Base-by-base conservation (phyloP, 1,140 invertebrate genomes). In the Hesperophylax magnus region DNA sequence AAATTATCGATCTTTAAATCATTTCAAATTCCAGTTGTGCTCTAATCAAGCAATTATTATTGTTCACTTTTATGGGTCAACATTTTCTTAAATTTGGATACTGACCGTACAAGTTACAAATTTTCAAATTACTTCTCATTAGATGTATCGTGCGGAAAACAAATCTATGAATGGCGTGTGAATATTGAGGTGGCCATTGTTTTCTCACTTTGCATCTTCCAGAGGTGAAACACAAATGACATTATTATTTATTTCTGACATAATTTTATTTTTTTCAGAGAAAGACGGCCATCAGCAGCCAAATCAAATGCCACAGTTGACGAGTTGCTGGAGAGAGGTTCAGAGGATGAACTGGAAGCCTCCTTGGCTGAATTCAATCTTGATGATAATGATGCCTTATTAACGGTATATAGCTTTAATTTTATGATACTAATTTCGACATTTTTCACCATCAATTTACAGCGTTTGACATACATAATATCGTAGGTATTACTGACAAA, bases 281-380 rank as follows among this genome's bases (percentile, higher is more conserved):
- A 76, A 31, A 58, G 72, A 34, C 22, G 72, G 27, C 17, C 72
- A 60, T 76, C 72, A 24, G 14, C 56, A 18, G 56, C 56, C 17
- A 76, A 18, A 76, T 14, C 53, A 31, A 58, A 17, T 18, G 72
- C 27, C 34, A 24, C 52, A 22, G 58, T 65, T n/a, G 58, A 77
- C 14, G 56, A 60, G 15, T 15, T 65, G 18, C 58, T 56, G 1
- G 39, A 77, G 4, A 65, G 22, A 53, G 61, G 18, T 0, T 77
- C 34, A 0, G 76, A 77, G 11, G 76, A 63, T 17, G 76, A 77
- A 17, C 47, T 77, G 34, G 76, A 77, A 11, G 76, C 76, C 6
- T 77, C 76, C 15, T 47, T 77, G 31, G 76, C 22, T 24, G 76
- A 77, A 53, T 60, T 77, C 17, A 77, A 77, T 34, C 20, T 77